phyloP scores from a whole-genome alignment of 2,113 vertebrate genomes.

The Xerus inauris region DNA sequence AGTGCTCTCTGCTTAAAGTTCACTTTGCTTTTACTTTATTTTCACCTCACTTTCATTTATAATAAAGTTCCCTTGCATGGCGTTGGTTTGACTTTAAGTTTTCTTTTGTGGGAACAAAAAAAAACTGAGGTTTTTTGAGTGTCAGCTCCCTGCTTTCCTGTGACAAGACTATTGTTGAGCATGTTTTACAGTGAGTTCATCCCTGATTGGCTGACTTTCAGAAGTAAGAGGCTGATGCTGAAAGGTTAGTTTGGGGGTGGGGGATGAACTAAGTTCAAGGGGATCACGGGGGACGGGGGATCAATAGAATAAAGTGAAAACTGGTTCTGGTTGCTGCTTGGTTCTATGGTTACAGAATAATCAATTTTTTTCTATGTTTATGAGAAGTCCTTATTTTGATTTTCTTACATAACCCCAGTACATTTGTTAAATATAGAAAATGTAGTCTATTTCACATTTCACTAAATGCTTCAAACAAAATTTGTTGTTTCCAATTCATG shows the following conservation, averaged over 20 bases:
- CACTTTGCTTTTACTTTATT: no score
- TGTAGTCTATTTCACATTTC: not conserved
- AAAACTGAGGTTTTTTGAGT: no score
- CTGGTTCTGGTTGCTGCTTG: not conserved
- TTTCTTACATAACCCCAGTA: not conserved
- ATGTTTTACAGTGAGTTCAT: not conserved
- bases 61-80: no score
- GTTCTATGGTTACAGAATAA: not conserved
- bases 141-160: not conserved
- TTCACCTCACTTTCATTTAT: no score
- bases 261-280: not conserved
- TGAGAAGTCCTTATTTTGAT: slow-evolving; percentile 18
- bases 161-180: not conserved
- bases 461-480: not conserved
- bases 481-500: not conserved
- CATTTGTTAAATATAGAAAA: not conserved
- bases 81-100: no score
- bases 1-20: no score
- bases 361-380: not conserved
- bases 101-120: no score
- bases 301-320: not conserved
- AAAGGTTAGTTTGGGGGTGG: not conserved
- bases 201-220: not conserved
- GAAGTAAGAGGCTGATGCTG: not conserved
- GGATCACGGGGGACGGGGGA: not conserved